phyloP scores from a whole-genome alignment of 1,140 invertebrate genomes.

The Pissodes strobi region DNA sequence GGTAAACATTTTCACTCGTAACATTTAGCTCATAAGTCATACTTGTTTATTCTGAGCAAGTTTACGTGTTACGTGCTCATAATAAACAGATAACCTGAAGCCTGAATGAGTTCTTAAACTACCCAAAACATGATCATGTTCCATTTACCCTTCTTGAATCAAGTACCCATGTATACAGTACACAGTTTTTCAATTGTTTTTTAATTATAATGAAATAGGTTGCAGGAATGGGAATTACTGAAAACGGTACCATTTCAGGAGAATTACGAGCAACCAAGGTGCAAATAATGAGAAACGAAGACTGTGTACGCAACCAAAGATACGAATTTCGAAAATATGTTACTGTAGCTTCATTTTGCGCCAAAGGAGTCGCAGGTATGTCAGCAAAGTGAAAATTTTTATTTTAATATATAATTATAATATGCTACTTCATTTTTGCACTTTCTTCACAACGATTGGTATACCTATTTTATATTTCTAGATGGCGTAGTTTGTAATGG shows the following conservation, averaged over 20 bases:
- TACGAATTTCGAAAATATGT: constrained; percentile 58
- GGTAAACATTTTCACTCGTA: too few species aligned
- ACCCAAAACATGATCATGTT: too few species aligned
- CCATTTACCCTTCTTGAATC: too few species aligned
- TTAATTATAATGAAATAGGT: constrained; percentile 37
- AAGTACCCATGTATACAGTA: not conserved
- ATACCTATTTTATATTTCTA: constrained; percentile 24
- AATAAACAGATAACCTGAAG: too few species aligned
- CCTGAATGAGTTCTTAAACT: too few species aligned
- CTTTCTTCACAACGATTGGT: not conserved
- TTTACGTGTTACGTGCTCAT: too few species aligned
- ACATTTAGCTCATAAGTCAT: too few species aligned
- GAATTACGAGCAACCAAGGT: constrained; percentile 47
- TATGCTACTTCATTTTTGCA: not conserved
- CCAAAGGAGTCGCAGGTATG: constrained; percentile 41
- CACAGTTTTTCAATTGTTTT: not conserved
- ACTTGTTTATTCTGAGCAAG: too few species aligned
- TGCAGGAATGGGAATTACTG: constrained; percentile 58
- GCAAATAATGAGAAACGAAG: constrained; percentile 48
- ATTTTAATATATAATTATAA: constrained; percentile 13
- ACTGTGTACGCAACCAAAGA: constrained; percentile 52
- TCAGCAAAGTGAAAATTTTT: constrained; percentile 52
- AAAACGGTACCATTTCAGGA: constrained; percentile 54
- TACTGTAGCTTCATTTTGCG: constrained; percentile 58
- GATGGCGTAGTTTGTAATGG: constrained; percentile 58